Evolutionary conservation across 2,888 invertebrate species (phyloP).

Genomic region (Nebria brevicollis): DNA sequence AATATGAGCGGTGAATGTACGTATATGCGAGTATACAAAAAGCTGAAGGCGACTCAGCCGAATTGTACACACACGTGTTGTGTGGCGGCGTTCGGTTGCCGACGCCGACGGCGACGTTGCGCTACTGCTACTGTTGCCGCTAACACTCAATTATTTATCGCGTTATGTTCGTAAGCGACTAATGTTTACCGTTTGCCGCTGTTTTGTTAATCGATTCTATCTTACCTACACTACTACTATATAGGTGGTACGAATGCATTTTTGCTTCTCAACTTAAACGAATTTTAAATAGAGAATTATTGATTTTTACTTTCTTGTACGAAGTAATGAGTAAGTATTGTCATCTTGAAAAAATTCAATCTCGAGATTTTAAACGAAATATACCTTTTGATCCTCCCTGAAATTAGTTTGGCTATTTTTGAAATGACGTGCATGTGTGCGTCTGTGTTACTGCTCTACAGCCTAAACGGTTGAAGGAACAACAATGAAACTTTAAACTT

Average conservation of each 20-base stretch:
- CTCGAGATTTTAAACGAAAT: too few species aligned
- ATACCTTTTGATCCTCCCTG: too few species aligned
- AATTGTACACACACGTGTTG: background rate
- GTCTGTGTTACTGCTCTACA: too few species aligned
- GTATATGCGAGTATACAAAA: background rate
- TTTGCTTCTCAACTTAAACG: too few species aligned
- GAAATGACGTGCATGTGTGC: too few species aligned
- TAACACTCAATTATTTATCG: background rate
- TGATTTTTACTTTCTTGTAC: too few species aligned
- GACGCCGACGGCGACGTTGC: background rate
- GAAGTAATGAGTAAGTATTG: too few species aligned
- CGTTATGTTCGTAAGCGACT: background rate
- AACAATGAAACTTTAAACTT: too few species aligned
- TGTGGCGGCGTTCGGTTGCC: background rate
- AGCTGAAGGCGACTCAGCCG: background rate
- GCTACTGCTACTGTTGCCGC: background rate
- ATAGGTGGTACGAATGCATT: background rate
- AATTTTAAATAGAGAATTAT: too few species aligned
- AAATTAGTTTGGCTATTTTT: too few species aligned
- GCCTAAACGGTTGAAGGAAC: too few species aligned
- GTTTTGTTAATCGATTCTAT: background rate
- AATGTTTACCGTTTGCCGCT: background rate
- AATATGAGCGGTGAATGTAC: background rate
- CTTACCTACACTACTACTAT: background rate
- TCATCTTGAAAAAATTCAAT: too few species aligned